Evolutionary conservation across 2,113 vertebrate species (phyloP).

Genomic region (Buteo buteo): DNA sequence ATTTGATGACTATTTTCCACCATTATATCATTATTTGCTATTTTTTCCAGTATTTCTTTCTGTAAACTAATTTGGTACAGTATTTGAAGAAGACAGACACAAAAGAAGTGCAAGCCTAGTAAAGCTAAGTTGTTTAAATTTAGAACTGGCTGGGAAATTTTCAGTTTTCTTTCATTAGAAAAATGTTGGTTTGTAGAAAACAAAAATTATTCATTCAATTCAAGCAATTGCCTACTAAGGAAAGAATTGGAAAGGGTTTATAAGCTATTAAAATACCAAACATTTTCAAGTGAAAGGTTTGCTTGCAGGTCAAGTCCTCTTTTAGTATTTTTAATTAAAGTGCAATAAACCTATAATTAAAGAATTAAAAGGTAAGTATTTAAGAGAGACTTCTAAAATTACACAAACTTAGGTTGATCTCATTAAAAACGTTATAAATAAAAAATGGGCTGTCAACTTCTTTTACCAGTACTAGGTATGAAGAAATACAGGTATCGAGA

Average conservation of each 20-base stretch:
- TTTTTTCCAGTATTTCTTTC: conserved; percentile 8
- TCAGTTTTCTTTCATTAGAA: conserved; percentile 22
- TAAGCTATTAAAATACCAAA: not conserved
- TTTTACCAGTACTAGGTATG: not conserved
- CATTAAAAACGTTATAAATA: not conserved
- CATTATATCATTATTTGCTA: not conserved
- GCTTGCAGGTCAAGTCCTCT: not conserved
- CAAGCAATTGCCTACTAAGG: not conserved
- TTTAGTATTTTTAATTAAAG: not conserved
- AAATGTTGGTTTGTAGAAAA: conserved; percentile 24
- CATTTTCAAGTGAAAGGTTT: not conserved
- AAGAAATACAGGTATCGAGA: not conserved
- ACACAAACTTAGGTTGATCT: not conserved
- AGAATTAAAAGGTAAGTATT: not conserved
- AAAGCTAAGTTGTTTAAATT: conserved; percentile 38
- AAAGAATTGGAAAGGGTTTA: not conserved
- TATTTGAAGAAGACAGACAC: conserved; percentile 4
- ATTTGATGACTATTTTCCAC: not conserved
- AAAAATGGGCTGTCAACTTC: not conserved
- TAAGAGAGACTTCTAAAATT: not conserved
- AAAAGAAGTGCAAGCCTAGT: conserved; percentile 41
- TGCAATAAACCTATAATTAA: not conserved
- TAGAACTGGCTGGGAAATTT: conserved; percentile 15
- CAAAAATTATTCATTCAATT: not conserved
- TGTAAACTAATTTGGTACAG: conserved; percentile 29